phyloP scores from a whole-genome alignment of 2,888 invertebrate genomes.

The Sabellastarte sp. region DNA sequence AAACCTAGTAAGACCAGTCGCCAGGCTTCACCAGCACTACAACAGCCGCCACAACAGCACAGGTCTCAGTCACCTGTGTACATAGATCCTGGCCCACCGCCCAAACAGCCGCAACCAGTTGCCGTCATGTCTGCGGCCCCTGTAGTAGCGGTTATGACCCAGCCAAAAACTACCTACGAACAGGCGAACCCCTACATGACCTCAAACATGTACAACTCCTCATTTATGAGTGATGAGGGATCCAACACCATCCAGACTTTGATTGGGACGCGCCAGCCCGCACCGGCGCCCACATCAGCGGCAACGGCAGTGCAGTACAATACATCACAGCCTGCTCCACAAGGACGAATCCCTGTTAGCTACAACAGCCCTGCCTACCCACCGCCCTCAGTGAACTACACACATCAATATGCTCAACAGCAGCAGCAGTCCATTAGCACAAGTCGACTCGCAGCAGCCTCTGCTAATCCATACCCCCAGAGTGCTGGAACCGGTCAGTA shows the following conservation, averaged over 20 bases:
- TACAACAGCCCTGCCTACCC: too few relatives aligned
- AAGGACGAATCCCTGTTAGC: too few relatives aligned
- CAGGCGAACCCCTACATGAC: constrained; percentile 47
- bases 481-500: too few relatives aligned
- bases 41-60: neutral
- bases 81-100: neutral
- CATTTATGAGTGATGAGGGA: constrained; percentile 55
- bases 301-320: too few relatives aligned
- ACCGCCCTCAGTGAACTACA: too few relatives aligned
- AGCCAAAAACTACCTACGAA: constrained; percentile 1
- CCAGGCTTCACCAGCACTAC: neutral
- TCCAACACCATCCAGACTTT: constrained; percentile 50
- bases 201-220: constrained; percentile 48
- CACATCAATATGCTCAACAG: too few relatives aligned
- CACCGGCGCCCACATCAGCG: too few relatives aligned
- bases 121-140: neutral
- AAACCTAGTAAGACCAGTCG: neutral
- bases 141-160: constrained; percentile 1
- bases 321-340: too few relatives aligned
- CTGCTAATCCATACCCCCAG: too few relatives aligned
- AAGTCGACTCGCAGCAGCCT: too few relatives aligned
- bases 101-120: constrained; percentile 1
- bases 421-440: too few relatives aligned
- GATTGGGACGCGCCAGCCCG: constrained; percentile 34
- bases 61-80: neutral